Conservation (phyloP, 2,888 invertebrate species). For the Megastigmus dorsalis region DNA sequence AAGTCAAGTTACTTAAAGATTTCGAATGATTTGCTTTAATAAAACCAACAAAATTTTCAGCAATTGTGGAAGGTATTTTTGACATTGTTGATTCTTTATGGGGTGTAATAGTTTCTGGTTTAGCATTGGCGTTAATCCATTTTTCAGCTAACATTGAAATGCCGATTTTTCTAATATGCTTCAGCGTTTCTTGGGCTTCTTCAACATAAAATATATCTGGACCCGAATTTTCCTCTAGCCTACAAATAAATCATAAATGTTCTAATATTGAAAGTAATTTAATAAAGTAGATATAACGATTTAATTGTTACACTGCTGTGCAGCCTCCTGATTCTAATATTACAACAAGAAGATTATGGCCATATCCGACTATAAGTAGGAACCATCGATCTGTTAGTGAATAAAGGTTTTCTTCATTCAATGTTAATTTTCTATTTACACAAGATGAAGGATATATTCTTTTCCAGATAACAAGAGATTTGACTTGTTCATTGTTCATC, state of each 20-base stretch:
- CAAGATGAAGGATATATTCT: conserved; percentile 81
- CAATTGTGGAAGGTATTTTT: conserved; percentile 69
- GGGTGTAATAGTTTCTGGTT: conserved; percentile 76
- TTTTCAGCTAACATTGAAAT: conserved; percentile 82
- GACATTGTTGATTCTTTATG: conserved; percentile 68
- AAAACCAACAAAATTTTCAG: conserved; percentile 72
- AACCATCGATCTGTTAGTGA: conserved; percentile 81
- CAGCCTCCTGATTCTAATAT: conserved; percentile 87
- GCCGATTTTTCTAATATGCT: conserved; percentile 85
- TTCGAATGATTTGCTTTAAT: conserved; percentile 72
- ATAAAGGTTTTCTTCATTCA: conserved; percentile 57
- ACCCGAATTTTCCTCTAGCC: conserved; percentile 78
- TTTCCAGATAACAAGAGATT: conserved; percentile 85
- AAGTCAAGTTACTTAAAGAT: conserved; percentile 54
- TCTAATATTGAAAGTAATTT: not conserved
- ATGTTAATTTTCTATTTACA: conserved; percentile 62
- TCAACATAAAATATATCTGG: conserved; percentile 92
- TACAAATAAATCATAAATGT: conserved; percentile 62
- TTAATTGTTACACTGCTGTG: conserved; percentile 77
- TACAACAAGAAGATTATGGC: conserved; percentile 80
- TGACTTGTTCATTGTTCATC: conserved; percentile 80
- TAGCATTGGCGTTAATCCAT: conserved; percentile 82
- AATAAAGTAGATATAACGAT: not conserved
- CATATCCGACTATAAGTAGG: conserved; percentile 84
- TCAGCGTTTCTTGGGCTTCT: conserved; percentile 90